Conservation (phyloP, 2,797 vertebrate genomes). For the Anguilla megastoma region DNA sequence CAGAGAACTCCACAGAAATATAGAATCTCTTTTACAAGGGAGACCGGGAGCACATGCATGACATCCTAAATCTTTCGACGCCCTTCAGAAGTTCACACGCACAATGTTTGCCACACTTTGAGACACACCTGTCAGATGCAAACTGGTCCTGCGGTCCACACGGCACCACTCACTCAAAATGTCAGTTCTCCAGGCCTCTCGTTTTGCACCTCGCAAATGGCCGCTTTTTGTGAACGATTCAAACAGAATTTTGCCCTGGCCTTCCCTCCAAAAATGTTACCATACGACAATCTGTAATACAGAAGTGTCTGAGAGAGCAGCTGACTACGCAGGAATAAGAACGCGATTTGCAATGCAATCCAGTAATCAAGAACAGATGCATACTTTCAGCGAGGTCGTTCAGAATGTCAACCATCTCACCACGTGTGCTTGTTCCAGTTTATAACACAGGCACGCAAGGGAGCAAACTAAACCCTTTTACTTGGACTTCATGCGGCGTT, state of each 20-base stretch:
- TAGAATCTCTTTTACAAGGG: neutral
- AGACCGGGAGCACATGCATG: neutral
- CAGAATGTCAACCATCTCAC: conserved; percentile 15
- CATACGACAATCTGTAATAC: neutral
- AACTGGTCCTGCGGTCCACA: neutral
- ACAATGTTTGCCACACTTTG: conserved; percentile 14
- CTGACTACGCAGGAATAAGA: conserved; percentile 4
- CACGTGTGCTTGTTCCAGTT: neutral
- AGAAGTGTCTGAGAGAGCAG: neutral
- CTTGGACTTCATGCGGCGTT: conserved; percentile 40
- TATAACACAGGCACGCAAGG: neutral
- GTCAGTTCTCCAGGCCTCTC: neutral
- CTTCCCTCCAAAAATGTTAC: neutral
- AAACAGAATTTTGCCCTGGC: neutral
- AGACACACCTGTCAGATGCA: neutral
- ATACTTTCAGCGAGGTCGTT: neutral
- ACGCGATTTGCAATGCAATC: conserved; percentile 7
- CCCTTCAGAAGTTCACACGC: conserved; percentile 17
- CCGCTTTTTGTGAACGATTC: neutral
- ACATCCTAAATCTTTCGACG: conserved; percentile 15
- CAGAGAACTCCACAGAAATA: neutral
- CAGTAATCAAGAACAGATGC: conserved; percentile 28
- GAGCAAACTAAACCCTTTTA: neutral
- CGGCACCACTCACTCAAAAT: neutral
- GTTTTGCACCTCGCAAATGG: neutral